Conservation (phyloP, 2,888 invertebrate species). For the Laothoe populi region DNA sequence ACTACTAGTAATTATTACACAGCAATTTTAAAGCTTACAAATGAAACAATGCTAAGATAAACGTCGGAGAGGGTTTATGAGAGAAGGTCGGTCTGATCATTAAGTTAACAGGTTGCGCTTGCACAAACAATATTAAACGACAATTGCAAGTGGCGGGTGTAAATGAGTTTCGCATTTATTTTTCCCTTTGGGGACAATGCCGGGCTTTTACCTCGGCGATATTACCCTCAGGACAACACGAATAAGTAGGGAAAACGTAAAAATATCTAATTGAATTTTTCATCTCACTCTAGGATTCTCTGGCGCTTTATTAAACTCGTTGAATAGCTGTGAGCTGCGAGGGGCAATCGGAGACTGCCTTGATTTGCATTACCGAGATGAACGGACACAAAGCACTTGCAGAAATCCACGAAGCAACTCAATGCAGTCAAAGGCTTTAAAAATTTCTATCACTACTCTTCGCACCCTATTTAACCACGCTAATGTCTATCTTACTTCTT, state of each 20-base stretch:
- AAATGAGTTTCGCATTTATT: constrained; percentile 57
- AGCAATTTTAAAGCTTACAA: constrained; percentile 29
- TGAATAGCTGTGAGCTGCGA: constrained; percentile 55
- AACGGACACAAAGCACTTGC: constrained; percentile 55
- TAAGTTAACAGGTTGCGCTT: constrained; percentile 48
- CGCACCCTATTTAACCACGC: constrained; percentile 29
- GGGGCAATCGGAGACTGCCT: constrained; percentile 60
- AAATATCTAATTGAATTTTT: constrained; percentile 76
- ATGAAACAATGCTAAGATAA: constrained; percentile 24
- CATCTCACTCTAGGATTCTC: constrained; percentile 59
- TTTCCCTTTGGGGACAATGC: constrained; percentile 52
- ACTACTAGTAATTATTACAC: constrained; percentile 12
- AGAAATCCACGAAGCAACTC: constrained; percentile 50
- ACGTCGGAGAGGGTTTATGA: constrained; percentile 32
- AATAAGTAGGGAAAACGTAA: constrained; percentile 56
- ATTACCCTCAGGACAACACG: constrained; percentile 55
- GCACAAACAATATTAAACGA: constrained; percentile 54
- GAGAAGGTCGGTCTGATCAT: constrained; percentile 36
- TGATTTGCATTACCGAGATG: constrained; percentile 67
- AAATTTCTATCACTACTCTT: constrained; percentile 33
- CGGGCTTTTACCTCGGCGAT: constrained; percentile 52
- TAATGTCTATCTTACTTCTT: constrained; percentile 13
- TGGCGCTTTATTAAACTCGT: constrained; percentile 66
- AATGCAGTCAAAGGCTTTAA: constrained; percentile 52
- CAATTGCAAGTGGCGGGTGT: constrained; percentile 60